Evolutionary conservation across 2,888 invertebrate genomes (phyloP), one percentile per base, ranked within the genome.

Genomic region (Plagiodera versicolora): DNA sequence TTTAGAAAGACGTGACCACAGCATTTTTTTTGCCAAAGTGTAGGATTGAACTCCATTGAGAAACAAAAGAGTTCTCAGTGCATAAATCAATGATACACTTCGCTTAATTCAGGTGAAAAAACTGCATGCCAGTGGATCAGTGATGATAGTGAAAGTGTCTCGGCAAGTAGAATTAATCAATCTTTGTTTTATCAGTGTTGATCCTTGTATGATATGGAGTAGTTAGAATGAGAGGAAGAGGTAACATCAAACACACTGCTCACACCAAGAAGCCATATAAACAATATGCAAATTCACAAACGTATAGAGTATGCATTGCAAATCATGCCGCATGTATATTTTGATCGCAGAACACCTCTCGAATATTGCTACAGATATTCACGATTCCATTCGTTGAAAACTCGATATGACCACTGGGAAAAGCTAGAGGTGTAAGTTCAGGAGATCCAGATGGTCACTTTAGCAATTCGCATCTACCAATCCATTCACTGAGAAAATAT

Each of bases 171-270:
- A 46, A 46, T 18, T 4, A 46, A 4, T 39, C 18, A 46, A 14
- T 46, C 6, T 14, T 1, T 10, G n/a, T n/a, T n/a, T 39, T 14
- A 8, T 20, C 11, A 11, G 1, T 48, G 18, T 19, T 47, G 16
- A n/a, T 8, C n/a, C 16, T 48, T 19, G 24, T 30, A 32, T 48
- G 39, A 16, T 44, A 54, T 32, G 24, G 47, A 45, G 20, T 28
- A 49, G 47, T 51, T 49, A 47, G 24, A 39, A 10, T 35, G 6
- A 30, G 19, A 48, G 39, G 30, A 49, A 56, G 46, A 51, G 46
- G 48, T 47, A 52, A 49, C 57, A 59, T 49, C 64, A 64, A 61
- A 61, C 64, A 64, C 61, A 61, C 64, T 44, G 56, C 61, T 49
- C 54, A 53, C 49, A 64, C 45, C 55, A 57, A 20, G 39, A 52